A percentile compares a stretch with the other conserved stretches of the same genome.
Evolutionary conservation across 2,797 vertebrate genomes (phyloP).

Genomic region (Petrocephalus schoutedeni): DNA sequence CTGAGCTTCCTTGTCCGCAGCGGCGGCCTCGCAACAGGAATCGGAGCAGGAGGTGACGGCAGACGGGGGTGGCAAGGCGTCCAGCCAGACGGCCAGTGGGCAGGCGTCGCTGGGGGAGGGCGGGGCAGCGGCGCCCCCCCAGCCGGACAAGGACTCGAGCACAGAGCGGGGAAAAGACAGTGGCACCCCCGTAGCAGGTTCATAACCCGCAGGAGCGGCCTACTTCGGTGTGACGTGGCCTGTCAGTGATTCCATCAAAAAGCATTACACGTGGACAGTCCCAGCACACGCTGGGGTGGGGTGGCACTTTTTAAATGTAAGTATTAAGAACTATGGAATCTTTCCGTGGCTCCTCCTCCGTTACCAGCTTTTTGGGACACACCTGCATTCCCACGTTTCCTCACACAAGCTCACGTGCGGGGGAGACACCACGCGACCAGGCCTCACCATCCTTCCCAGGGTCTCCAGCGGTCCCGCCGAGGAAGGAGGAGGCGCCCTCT

Average conservation of each 20-base stretch:
- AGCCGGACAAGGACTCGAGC: constrained; percentile 77
- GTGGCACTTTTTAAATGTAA: constrained; percentile 5
- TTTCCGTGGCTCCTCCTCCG: background rate
- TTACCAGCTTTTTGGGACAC: background rate
- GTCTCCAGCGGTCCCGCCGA: background rate
- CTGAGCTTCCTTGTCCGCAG: constrained; percentile 49
- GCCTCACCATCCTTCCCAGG: background rate
- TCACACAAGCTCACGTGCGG: background rate
- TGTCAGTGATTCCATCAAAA: constrained; percentile 41
- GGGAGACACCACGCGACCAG: background rate
- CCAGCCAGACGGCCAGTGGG: constrained; percentile 62
- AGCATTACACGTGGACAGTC: background rate
- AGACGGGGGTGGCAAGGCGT: constrained; percentile 74
- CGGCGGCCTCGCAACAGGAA: constrained; percentile 90
- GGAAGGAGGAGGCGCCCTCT: background rate
- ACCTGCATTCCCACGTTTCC: background rate
- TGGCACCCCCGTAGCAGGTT: constrained; percentile 71
- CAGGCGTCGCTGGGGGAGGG: constrained; percentile 69
- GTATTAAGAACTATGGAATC: background rate
- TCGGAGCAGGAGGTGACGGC: constrained; percentile 74
- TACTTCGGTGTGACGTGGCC: background rate
- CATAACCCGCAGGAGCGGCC: constrained; percentile 47
- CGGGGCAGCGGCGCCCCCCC: constrained; percentile 51
- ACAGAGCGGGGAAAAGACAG: constrained; percentile 78
- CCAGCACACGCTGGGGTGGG: background rate